A percentile compares a stretch with the other conserved stretches of the same genome.
Conservation (phyloP, 2,888 invertebrate genomes). For the Enchytraeus crypticus region DNA sequence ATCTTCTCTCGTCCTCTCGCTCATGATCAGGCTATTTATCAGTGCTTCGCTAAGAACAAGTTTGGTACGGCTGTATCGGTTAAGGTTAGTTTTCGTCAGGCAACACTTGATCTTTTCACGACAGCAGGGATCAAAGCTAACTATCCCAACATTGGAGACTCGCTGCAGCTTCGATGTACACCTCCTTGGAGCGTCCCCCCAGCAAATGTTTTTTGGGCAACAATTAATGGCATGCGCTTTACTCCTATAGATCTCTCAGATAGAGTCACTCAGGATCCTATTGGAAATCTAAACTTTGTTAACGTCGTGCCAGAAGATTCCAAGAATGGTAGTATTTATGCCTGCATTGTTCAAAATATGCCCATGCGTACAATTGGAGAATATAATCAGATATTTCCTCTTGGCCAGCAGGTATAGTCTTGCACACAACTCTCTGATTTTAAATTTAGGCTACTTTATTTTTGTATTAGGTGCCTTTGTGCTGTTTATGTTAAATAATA, state of each 20-base stretch:
- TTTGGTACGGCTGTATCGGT: constrained; percentile 23
- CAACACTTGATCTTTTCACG: neutral
- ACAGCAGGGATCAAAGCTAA: neutral
- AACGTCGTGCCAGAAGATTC: constrained; percentile 78
- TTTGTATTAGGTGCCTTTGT: too few relatives aligned
- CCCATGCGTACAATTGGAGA: constrained; percentile 54
- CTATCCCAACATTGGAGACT: constrained; percentile 46
- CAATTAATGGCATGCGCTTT: constrained; percentile 56
- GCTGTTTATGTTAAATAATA: too few relatives aligned
- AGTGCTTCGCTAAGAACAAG: constrained; percentile 67
- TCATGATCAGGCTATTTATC: constrained; percentile 88
- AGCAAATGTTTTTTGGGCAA: constrained; percentile 81
- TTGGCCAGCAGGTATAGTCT: constrained; percentile 21
- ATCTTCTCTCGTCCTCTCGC: constrained; percentile 78
- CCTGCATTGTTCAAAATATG: constrained; percentile 85
- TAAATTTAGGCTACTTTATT: too few relatives aligned
- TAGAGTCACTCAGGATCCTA: constrained; percentile 62
- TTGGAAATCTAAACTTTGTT: constrained; percentile 90
- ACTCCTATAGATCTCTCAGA: constrained; percentile 54
- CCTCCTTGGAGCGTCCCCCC: constrained; percentile 94
- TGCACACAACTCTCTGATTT: too few relatives aligned
- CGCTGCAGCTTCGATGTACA: constrained; percentile 77
- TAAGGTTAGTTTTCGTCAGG: constrained; percentile 14
- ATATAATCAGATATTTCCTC: constrained; percentile 31
- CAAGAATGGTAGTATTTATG: constrained; percentile 72